Percentiles rank a stretch among this genome's conserved stretches.
Conservation (phyloP, 2,888 invertebrate species). For the Stegana nigrithorax region DNA sequence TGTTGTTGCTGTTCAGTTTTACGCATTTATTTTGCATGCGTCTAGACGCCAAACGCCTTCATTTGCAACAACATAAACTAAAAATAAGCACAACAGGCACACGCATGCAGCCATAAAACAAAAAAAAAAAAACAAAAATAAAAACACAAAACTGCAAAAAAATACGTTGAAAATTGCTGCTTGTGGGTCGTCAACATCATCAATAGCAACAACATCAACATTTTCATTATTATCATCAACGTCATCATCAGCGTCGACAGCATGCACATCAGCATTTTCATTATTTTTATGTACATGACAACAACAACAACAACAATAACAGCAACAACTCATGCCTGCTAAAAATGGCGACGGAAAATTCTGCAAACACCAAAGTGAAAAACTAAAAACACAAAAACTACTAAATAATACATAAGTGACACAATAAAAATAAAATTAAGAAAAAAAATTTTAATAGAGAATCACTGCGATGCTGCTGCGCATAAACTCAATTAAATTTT, state of each 20-base stretch:
- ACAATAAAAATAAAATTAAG: neutral
- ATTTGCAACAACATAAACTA: too few relatives aligned
- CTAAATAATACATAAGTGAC: too few relatives aligned
- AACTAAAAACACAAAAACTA: neutral
- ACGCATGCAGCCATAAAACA: neutral
- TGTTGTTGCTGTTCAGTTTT: too few relatives aligned
- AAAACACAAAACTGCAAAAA: neutral
- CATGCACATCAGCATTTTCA: neutral
- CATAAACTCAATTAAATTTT: slow-evolving; percentile 23
- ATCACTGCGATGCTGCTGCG: neutral
- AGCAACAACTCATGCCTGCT: too few relatives aligned
- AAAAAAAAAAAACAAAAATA: neutral
- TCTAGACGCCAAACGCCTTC: neutral
- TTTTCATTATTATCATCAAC: neutral
- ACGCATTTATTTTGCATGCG: too few relatives aligned
- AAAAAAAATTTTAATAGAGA: neutral
- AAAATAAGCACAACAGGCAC: too few relatives aligned
- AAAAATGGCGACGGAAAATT: slow-evolving; percentile 11
- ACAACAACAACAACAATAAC: too few relatives aligned
- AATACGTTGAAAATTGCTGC: neutral
- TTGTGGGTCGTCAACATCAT: slow-evolving; percentile 10
- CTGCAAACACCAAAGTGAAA: neutral
- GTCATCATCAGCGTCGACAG: neutral
- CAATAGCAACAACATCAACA: neutral
- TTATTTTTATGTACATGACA: neutral